Percentiles rank a stretch among this genome's conserved stretches.
These are phyloP conservation scores for Campylorhamphus procurvoides DNA, from an alignment of 2,113 vertebrate species.

Conservation along the genomic window DNA sequence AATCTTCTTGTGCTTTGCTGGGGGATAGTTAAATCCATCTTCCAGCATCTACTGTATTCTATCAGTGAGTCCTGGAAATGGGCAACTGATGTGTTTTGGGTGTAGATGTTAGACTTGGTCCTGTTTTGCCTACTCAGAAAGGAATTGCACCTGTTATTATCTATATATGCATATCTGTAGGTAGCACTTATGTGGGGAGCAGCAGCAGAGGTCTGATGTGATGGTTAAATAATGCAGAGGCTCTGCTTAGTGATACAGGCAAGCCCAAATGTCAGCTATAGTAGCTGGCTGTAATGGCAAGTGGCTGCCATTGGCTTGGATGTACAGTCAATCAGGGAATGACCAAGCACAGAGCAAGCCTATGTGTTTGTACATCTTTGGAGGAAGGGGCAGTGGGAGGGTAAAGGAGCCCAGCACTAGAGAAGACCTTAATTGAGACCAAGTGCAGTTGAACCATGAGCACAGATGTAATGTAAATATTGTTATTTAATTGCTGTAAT, in stretches of 20 bases:
- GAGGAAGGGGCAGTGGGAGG: neutral
- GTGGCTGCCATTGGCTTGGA: neutral
- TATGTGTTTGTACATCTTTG: rapidly evolving
- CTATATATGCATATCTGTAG: rapidly evolving
- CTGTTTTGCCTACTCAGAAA: neutral
- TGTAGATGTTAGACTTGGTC: neutral
- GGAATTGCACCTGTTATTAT: neutral
- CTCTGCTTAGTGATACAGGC: neutral
- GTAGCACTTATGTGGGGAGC: neutral
- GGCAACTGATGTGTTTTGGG: neutral
- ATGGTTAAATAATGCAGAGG: neutral
- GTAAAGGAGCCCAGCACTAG: neutral
- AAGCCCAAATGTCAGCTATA: neutral
- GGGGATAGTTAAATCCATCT: neutral
- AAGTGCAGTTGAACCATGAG: constrained; percentile 2
- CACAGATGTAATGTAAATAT: constrained; percentile 20
- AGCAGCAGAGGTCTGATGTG: rapidly evolving
- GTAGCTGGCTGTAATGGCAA: neutral
- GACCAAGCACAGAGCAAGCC: neutral
- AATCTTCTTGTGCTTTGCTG: neutral
- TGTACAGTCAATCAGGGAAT: neutral
- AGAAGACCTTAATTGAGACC: constrained; percentile 25
- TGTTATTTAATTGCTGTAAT: constrained; percentile 64
- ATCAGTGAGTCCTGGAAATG: neutral
- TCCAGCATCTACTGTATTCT: rapidly evolving